Conservation (phyloP, 2,888 invertebrate genomes). For the Melangyna quadrimaculata region DNA sequence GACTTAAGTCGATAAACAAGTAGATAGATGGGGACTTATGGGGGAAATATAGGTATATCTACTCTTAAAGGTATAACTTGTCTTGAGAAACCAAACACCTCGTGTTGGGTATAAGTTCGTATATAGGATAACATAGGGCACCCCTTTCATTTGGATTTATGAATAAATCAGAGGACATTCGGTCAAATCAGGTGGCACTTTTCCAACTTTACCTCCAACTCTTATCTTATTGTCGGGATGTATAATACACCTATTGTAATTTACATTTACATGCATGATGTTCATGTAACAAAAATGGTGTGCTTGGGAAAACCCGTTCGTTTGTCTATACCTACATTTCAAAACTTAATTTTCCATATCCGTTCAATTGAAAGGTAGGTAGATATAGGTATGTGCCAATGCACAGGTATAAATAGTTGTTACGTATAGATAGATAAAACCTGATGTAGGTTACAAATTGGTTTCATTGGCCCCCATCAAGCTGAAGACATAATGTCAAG, state of each 20-base stretch:
- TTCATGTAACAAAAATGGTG: not conserved
- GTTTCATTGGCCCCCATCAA: constrained; percentile 32
- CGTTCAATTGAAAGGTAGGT: constrained; percentile 26
- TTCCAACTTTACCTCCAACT: constrained; percentile 50
- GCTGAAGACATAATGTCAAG: constrained; percentile 19
- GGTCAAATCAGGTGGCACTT: constrained; percentile 64
- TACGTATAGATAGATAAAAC: constrained; percentile 22
- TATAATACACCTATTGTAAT: not conserved
- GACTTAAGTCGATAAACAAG: not conserved
- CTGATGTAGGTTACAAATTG: constrained; percentile 45
- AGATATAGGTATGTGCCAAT: constrained; percentile 29
- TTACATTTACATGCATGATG: not conserved
- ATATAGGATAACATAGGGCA: constrained; percentile 4
- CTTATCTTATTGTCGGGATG: not conserved
- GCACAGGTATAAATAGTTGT: constrained; percentile 24
- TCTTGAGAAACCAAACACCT: constrained; percentile 56
- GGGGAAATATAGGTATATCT: not conserved
- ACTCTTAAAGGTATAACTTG: constrained; percentile 17
- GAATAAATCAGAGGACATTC: constrained; percentile 64
- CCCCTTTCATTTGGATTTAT: constrained; percentile 63
- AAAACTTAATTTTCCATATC: constrained; percentile 59
- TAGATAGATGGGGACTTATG: not conserved
- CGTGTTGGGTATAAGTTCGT: not conserved
- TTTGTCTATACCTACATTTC: constrained; percentile 25
- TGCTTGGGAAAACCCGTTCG: constrained; percentile 11